Base-by-base conservation (phyloP, 2,888 invertebrate genomes). In the Netelia melanura region DNA sequence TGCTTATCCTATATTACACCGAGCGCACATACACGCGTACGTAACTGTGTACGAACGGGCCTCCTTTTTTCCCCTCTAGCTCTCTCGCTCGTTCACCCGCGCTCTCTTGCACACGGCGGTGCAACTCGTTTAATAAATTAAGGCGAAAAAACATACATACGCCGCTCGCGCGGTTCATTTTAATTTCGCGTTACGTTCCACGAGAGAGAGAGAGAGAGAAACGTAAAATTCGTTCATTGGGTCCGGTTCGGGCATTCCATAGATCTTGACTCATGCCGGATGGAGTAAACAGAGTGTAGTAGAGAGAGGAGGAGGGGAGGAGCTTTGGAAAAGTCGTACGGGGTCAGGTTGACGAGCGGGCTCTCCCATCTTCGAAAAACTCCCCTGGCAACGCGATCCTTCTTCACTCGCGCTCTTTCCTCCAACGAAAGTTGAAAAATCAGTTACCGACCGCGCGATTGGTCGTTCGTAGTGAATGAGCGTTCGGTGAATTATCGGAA, bases 261-360 rank as follows among this genome's bases (percentile, higher is more conserved):
- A 48, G 48, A 48, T 10, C 48, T 6, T 38, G 38, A 38, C 38
- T 38, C 38, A 38, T 38, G 11, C 48, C 14, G 11, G 14, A 48
- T 14, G 48, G 14, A 48, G 48, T 48, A 48, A 48, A 48, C 48
- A 48, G 48, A 48, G 11, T 48, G 48, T 14, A 5, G 48, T 38
- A 11, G 48, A 48, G 48, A 48, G 14, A 14, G 1, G 48, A 21
- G 21, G 21, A 21, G 21, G 21, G 1, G 1, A 21, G 52, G 43
- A 54, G 62, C 38, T 81, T 76, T 14, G 68, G 81, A 68, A 76
- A 81, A 81, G 61, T 81, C 81, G 58, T 61, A 25, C 43, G 80
- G 38, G 38, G 79, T 71, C 79, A 62, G 44, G 68, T 43, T 76
- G 52, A 52, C 52, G 68, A 75, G 65, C 44, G 65, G 76, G 62